Evolutionary conservation across 1,140 invertebrate species (phyloP).

Genomic region (Lamellibrachia luymesi): DNA sequence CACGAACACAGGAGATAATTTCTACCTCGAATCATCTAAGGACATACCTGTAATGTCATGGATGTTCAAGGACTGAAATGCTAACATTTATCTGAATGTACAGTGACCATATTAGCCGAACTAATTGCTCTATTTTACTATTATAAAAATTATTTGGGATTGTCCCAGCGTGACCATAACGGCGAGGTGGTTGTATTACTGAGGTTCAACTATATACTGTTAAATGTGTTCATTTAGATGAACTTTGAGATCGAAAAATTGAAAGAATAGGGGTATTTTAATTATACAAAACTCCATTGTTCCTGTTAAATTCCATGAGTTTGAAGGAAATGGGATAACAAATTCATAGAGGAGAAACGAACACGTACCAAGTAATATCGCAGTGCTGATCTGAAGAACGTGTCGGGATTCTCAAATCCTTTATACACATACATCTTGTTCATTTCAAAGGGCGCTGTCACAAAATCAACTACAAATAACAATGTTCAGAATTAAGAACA

Average conservation of each 20-base stretch:
- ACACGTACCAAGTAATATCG: constrained; percentile 50
- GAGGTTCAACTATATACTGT: no score
- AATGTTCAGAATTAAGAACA: not conserved
- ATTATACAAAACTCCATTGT: no score
- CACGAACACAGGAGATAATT: not conserved
- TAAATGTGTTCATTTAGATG: no score
- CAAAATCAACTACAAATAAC: constrained; percentile 42
- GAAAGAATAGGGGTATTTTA: no score
- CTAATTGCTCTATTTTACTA: no score
- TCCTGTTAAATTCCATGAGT: no score
- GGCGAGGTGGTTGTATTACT: no score
- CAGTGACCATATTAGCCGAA: no score
- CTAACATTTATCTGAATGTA: not conserved
- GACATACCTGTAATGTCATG: not conserved
- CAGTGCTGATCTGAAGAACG: constrained; percentile 51
- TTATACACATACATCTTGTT: constrained; percentile 48
- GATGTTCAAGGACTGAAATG: not conserved
- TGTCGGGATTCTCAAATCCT: constrained; percentile 42
- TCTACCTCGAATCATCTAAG: not conserved
- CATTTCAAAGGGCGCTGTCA: constrained; percentile 50
- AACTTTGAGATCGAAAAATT: no score
- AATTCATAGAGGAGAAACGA: not conserved
- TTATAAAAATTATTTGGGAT: no score
- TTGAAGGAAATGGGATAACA: no score
- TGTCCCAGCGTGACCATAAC: no score